Conservation (phyloP, 2,888 invertebrate genomes). For the Aphidius colemani region DNA sequence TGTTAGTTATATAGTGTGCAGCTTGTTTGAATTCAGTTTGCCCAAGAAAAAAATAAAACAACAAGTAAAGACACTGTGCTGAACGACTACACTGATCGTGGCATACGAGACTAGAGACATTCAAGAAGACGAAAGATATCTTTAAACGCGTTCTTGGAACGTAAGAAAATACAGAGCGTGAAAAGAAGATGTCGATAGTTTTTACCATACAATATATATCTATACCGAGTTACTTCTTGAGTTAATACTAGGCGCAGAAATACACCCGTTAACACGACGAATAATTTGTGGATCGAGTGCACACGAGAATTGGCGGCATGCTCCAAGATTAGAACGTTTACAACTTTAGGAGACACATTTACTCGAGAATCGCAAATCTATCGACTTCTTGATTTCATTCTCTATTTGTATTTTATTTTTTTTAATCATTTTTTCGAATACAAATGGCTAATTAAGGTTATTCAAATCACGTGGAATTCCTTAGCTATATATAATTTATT, state of each 20-base stretch:
- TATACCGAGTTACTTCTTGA: constrained; percentile 1
- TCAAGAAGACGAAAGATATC: constrained; percentile 39
- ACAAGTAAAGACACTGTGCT: background rate
- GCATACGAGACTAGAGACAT: constrained; percentile 49
- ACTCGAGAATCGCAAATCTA: constrained; percentile 20
- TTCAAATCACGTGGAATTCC: background rate
- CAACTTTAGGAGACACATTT: constrained; percentile 36
- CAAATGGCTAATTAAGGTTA: constrained; percentile 9
- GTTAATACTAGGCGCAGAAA: constrained; percentile 10
- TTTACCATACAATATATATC: background rate
- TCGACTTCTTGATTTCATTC: constrained; percentile 16
- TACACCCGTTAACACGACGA: constrained; percentile 49
- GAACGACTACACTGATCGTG: constrained; percentile 45
- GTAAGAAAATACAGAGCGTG: background rate
- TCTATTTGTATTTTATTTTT: constrained; percentile 5
- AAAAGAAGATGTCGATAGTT: background rate
- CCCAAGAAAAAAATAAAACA: too few relatives aligned
- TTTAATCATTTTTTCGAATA: constrained; percentile 1
- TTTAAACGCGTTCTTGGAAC: constrained; percentile 21
- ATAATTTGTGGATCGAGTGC: constrained; percentile 56
- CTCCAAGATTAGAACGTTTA: constrained; percentile 48
- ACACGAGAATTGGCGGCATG: constrained; percentile 39
- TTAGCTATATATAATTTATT: too few relatives aligned
- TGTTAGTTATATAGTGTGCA: too few relatives aligned
- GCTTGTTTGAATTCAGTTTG: too few relatives aligned